A percentile compares a stretch with the other conserved stretches of the same genome.
These are phyloP conservation scores for Ptilorrhoa leucosticta DNA, from an alignment of 2,113 vertebrate species.

Conservation along the genomic window DNA sequence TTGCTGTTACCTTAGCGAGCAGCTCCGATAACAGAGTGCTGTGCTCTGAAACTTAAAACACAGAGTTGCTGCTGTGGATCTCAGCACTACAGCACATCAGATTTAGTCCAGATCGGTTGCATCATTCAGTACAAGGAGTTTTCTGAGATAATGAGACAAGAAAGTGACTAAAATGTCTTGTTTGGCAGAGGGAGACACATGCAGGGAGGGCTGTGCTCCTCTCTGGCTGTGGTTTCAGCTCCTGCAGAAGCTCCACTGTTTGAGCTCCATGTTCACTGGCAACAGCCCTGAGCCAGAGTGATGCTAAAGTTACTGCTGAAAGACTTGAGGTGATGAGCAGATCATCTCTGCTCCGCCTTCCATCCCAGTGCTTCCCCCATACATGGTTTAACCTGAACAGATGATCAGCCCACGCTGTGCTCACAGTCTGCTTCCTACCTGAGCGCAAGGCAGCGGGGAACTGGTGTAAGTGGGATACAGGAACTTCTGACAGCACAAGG, in stretches of 20 bases:
- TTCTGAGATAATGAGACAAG: background rate
- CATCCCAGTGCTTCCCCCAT: background rate
- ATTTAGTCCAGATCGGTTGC: background rate
- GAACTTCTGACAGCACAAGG: background rate
- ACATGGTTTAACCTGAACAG: background rate
- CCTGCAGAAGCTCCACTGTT: background rate
- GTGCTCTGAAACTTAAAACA: background rate
- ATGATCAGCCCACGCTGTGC: background rate
- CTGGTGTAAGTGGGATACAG: background rate
- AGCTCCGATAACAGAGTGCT: background rate
- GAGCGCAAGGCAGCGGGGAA: background rate
- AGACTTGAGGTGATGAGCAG: background rate
- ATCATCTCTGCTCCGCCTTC: background rate
- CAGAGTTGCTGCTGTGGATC: background rate
- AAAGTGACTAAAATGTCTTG: background rate
- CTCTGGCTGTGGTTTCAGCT: background rate
- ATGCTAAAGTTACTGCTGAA: background rate
- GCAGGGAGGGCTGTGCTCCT: background rate
- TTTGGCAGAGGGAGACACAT: background rate
- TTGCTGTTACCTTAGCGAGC: background rate
- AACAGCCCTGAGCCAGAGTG: background rate
- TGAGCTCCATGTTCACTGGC: background rate
- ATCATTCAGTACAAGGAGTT: background rate
- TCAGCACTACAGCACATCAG: background rate
- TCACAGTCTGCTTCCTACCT: background rate